Percentiles rank a stretch among this genome's conserved stretches.
Evolutionary conservation across 2,113 vertebrate genomes (phyloP).

Genomic region (Sitta europaea): DNA sequence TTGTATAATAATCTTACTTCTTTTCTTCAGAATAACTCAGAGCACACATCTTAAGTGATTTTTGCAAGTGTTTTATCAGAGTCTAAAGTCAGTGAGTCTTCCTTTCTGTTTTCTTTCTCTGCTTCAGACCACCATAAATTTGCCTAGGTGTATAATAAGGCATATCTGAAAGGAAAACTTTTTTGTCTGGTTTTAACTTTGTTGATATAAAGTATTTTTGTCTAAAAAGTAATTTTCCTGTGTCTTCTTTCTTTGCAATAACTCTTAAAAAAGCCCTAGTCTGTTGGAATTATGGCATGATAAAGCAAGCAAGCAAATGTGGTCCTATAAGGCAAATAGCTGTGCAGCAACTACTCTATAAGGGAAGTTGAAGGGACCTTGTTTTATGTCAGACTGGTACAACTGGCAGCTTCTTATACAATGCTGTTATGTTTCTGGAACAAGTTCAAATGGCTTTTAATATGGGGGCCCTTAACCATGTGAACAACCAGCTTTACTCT

Average conservation of each 20-base stretch:
- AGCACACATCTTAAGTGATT: not conserved
- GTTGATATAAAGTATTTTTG: not conserved
- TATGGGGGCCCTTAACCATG: not conserved
- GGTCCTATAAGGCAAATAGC: not conserved
- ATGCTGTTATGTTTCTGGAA: not conserved
- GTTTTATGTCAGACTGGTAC: not conserved
- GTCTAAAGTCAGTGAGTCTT: not conserved
- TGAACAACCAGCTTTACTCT: not conserved
- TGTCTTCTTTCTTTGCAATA: not conserved
- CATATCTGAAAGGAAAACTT: not conserved
- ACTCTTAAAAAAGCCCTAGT: not conserved
- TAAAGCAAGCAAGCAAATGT: not conserved
- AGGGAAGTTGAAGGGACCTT: not conserved
- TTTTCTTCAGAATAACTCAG: not conserved
- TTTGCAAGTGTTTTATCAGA: not conserved
- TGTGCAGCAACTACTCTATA: not conserved
- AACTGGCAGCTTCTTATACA: constrained; percentile 12
- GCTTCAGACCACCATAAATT: not conserved
- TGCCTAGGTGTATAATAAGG: not conserved
- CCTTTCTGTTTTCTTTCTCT: not conserved
- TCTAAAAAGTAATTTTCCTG: not conserved
- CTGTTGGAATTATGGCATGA: not conserved
- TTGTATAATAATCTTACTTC: not conserved
- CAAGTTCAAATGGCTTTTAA: not conserved
- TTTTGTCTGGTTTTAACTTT: not conserved